Conservation (phyloP, 2,113 vertebrate species). For the Falco punctatus region DNA sequence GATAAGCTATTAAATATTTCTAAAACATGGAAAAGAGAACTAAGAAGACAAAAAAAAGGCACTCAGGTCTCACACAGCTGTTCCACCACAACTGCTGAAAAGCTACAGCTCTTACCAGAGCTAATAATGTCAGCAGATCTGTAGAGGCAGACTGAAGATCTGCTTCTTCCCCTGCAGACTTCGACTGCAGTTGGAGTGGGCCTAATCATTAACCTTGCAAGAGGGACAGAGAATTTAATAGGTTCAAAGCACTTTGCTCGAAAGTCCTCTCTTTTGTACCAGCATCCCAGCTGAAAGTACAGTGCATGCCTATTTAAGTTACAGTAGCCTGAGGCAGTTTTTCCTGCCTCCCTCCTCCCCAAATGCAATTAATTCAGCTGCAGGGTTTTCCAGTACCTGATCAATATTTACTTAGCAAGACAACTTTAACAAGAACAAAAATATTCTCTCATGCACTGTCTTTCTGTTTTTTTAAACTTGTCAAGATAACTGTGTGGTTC, state of each 20-base stretch:
- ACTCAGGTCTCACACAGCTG: neutral
- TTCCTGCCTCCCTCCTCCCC: neutral
- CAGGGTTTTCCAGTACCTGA: neutral
- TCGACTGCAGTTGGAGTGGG: neutral
- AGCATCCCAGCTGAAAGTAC: neutral
- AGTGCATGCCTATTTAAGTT: neutral
- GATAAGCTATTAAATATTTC: neutral
- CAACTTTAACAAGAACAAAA: constrained; percentile 47
- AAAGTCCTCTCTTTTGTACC: neutral
- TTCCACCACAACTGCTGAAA: neutral
- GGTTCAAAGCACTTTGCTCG: neutral
- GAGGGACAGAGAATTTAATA: neutral
- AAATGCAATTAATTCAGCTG: neutral
- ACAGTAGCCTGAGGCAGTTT: neutral
- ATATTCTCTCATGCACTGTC: neutral
- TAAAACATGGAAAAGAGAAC: neutral
- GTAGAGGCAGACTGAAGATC: neutral
- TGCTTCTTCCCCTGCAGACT: neutral
- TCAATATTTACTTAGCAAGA: constrained; percentile 57
- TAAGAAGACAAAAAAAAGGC: neutral
- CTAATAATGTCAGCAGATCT: neutral
- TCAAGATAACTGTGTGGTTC: neutral
- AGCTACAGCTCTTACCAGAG: neutral
- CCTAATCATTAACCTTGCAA: neutral
- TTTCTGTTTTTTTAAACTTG: neutral